Conservation (phyloP, 1,140 invertebrate genomes). For the Temnothorax longispinosus region DNA sequence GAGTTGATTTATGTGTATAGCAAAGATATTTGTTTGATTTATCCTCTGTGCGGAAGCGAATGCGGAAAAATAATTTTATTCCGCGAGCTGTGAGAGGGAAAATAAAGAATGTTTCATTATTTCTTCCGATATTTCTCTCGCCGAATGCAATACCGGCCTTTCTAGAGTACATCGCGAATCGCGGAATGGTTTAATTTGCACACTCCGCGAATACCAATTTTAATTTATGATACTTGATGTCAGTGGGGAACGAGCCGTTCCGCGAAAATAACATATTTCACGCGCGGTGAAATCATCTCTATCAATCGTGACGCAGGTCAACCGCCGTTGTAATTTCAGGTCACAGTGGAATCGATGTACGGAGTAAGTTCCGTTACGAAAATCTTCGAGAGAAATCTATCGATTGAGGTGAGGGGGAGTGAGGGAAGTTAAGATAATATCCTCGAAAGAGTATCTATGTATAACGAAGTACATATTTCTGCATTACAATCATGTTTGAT, state of each 20-base stretch:
- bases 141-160: not conserved
- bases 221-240: conserved; percentile 35
- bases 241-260: not conserved
- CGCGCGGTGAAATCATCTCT: conserved; percentile 20
- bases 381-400: conserved; percentile 22
- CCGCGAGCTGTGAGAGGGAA: not conserved
- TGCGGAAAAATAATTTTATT: conserved; percentile 40
- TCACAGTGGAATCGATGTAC: conserved; percentile 10
- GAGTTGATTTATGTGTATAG: not conserved
- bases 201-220: conserved; percentile 41
- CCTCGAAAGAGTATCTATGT: not conserved
- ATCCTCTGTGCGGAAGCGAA: not conserved
- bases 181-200: conserved; percentile 34
- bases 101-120: conserved; percentile 39
- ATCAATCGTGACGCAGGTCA: conserved; percentile 26
- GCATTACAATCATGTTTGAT: not conserved
- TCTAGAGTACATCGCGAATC: not conserved
- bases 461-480: not conserved
- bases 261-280: conserved; percentile 36
- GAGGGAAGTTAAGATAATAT: not conserved
- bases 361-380: not conserved
- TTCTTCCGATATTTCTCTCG: conserved; percentile 32
- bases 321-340: conserved; percentile 22
- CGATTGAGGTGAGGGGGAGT: not conserved
- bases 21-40: not conserved